A percentile compares a stretch with the other conserved stretches of the same genome.
Evolutionary conservation across 1,140 invertebrate species (phyloP).

Genomic region (Danaus melanippus): DNA sequence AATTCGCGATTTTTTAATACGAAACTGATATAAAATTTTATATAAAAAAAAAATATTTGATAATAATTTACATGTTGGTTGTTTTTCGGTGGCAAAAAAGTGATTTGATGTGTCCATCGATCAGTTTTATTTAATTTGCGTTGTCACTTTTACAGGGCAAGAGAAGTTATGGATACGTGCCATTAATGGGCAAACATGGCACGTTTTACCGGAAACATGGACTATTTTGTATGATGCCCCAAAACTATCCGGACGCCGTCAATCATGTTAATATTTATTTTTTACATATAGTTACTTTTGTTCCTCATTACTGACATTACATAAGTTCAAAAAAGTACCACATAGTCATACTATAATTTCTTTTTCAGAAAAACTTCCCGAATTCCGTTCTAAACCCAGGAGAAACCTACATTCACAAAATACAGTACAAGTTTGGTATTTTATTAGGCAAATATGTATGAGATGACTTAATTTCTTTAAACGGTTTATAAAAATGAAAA

Average conservation of each 20-base stretch:
- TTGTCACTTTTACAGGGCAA: slow-evolving; percentile 40
- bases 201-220: slow-evolving; percentile 79
- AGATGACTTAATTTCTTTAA: neutral
- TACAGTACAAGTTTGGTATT: slow-evolving; percentile 75
- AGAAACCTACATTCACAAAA: slow-evolving; percentile 76
- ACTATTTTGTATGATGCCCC: slow-evolving; percentile 87
- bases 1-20: too few relatives aligned
- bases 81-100: too few relatives aligned
- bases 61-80: too few relatives aligned
- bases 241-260: slow-evolving; percentile 89
- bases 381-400: slow-evolving; percentile 78
- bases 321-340: too few relatives aligned
- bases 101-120: too few relatives aligned
- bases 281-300: neutral
- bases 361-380: slow-evolving; percentile 78
- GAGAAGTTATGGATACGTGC: slow-evolving; percentile 47
- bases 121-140: too few relatives aligned
- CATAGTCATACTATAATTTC: slow-evolving; percentile 11
- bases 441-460: slow-evolving; percentile 53
- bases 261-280: slow-evolving; percentile 77
- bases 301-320: too few relatives aligned
- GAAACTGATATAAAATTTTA: too few relatives aligned
- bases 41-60: too few relatives aligned
- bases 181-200: slow-evolving; percentile 78
- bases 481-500: too few relatives aligned